A percentile compares a stretch with the other conserved stretches of the same genome.
These are phyloP conservation scores for Craseonycteris thonglongyai DNA, from an alignment of 2,113 vertebrate species.

Conservation along the genomic window DNA sequence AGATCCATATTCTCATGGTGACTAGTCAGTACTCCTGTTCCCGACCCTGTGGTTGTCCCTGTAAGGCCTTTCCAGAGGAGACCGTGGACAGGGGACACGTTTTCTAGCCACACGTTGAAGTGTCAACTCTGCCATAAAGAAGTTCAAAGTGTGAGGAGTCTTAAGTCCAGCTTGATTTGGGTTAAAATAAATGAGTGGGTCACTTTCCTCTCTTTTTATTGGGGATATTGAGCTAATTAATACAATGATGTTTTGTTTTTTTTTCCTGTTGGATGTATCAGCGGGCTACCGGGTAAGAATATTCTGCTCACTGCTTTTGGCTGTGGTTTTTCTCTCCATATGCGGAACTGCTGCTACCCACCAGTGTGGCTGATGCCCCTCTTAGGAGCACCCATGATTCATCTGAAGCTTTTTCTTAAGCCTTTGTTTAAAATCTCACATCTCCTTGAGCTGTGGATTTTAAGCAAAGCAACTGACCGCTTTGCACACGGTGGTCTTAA, in stretches of 20 bases:
- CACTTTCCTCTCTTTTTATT: neutral
- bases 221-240: neutral
- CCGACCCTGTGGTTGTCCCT: neutral
- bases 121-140: neutral
- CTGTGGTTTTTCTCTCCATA: neutral
- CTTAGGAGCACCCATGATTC: neutral
- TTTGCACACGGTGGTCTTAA: neutral
- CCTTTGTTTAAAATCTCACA: slow-evolving; percentile 22
- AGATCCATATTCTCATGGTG: slow-evolving; percentile 8
- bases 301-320: neutral
- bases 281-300: neutral
- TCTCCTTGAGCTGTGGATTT: neutral
- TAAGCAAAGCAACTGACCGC: neutral
- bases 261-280: neutral
- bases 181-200: neutral
- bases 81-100: neutral
- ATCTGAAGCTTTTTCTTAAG: neutral
- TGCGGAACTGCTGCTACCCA: neutral
- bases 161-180: neutral
- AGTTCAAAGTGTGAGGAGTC: neutral
- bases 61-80: neutral
- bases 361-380: neutral
- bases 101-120: neutral
- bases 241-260: no score
- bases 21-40: neutral